phyloP scores from a whole-genome alignment of 2,888 invertebrate species.

The Dermolepida albohirtum region DNA sequence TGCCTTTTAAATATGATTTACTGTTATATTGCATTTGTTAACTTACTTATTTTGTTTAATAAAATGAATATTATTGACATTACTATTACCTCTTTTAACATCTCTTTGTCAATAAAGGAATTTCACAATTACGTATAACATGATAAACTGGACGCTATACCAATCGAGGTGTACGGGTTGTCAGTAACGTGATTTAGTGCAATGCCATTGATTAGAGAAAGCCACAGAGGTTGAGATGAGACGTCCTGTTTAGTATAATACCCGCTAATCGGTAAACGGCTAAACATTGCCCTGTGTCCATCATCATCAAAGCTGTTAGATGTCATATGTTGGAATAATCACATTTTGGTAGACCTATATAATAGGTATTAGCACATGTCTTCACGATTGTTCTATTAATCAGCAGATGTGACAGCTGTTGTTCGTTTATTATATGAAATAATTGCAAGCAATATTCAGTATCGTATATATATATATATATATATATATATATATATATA shows the following conservation, averaged over 20 bases:
- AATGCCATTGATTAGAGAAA: slow-evolving; percentile 62
- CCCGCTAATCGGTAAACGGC: slow-evolving; percentile 61
- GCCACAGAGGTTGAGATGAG: slow-evolving; percentile 62
- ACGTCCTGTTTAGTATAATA: slow-evolving; percentile 62
- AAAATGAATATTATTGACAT: too few species aligned
- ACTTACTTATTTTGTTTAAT: too few species aligned
- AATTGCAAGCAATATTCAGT: too few species aligned
- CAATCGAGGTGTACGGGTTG: slow-evolving; percentile 59
- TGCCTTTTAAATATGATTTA: too few species aligned
- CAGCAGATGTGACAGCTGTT: slow-evolving; percentile 1
- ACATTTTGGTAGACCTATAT: slow-evolving; percentile 49
- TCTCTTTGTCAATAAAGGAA: slow-evolving; percentile 39
- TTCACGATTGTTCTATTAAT: too few species aligned
- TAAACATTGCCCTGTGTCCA: slow-evolving; percentile 57
- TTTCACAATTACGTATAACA: slow-evolving; percentile 57
- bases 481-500: too few species aligned
- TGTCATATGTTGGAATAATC: slow-evolving; percentile 53
- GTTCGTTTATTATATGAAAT: slow-evolving; percentile 12
- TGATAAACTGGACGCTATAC: slow-evolving; percentile 57
- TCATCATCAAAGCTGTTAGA: slow-evolving; percentile 61
- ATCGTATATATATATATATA: too few species aligned
- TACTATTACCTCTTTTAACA: too few species aligned
- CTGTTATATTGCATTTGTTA: too few species aligned
- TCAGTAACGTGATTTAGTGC: slow-evolving; percentile 63
- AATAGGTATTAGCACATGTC: too few species aligned